Evolutionary conservation across 2,888 invertebrate species (phyloP).

Genomic region (Eutolmus rufibarbis): DNA sequence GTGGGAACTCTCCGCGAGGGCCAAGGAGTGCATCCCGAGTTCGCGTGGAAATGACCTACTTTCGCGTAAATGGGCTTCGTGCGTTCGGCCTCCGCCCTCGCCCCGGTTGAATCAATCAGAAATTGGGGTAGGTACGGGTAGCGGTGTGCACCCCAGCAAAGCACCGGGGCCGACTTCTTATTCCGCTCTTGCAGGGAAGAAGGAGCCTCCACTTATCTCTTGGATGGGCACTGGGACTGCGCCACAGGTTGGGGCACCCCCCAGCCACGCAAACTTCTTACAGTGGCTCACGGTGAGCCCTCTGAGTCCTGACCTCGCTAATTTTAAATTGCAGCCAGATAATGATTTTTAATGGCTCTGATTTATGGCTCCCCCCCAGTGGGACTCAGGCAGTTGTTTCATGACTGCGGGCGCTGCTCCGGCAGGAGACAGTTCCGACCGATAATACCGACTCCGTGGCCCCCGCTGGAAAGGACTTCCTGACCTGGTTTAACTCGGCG

Average conservation of each 20-base stretch:
- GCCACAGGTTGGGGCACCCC: neutral
- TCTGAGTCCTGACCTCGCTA: slow-evolving; percentile 14
- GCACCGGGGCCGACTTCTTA: neutral
- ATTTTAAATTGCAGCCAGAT: slow-evolving; percentile 3
- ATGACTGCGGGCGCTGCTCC: neutral
- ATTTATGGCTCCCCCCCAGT: neutral
- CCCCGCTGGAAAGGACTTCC: neutral
- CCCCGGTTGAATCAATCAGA: neutral
- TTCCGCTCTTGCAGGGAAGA: neutral
- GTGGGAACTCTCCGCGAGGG: neutral
- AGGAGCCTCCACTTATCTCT: neutral
- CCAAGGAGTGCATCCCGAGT: neutral
- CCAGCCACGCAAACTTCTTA: neutral
- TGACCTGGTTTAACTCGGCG: neutral
- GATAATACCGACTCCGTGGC: neutral
- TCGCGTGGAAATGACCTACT: slow-evolving; percentile 17
- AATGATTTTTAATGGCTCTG: slow-evolving; percentile 13
- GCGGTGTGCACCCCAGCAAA: neutral
- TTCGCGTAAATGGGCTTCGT: neutral
- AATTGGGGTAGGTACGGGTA: slow-evolving; percentile 22
- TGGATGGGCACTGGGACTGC: neutral
- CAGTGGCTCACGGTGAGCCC: neutral
- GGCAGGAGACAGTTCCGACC: neutral
- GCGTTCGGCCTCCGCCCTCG: neutral
- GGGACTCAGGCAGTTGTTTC: neutral